Percentiles rank a stretch among this genome's conserved stretches.
Conservation (phyloP, 23 tunicate genomes). For the Halocynthia roretzi region DNA sequence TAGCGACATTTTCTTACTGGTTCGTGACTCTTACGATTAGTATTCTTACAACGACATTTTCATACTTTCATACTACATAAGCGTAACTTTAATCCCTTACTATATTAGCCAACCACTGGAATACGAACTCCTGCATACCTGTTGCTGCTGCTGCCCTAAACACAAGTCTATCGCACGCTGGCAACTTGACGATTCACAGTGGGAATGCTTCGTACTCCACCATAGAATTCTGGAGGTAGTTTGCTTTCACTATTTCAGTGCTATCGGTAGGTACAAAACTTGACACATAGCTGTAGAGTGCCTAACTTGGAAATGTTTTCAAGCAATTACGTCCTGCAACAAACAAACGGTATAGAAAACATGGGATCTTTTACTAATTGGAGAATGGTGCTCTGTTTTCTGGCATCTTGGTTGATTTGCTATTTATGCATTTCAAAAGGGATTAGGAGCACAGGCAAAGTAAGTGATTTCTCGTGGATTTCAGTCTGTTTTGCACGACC, state of each 20-base stretch:
- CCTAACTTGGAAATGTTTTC: neutral
- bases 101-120: constrained; percentile 11
- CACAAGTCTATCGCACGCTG: neutral
- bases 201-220: neutral
- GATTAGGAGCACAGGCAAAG: constrained; percentile 80
- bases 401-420: constrained; percentile 46
- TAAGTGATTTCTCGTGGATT: neutral
- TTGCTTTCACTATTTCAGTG: too few species aligned
- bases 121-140: constrained; percentile 18
- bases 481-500: neutral
- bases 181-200: too few species aligned
- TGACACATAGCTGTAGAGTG: too few species aligned
- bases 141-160: neutral
- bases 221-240: constrained; percentile 22
- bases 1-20: too few species aligned
- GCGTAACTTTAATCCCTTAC: too few species aligned
- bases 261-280: too few species aligned
- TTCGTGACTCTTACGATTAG: too few species aligned
- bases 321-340: constrained; percentile 20
- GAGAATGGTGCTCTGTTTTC: constrained; percentile 36
- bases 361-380: constrained; percentile 24
- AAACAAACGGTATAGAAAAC: constrained; percentile 18
- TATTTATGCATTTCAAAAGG: constrained; percentile 72
- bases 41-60: too few species aligned
- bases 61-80: too few species aligned